Evolutionary conservation across 2,888 invertebrate genomes (phyloP), one percentile per base, ranked within the genome.

Genomic region (Carpatolechia fugitivella): DNA sequence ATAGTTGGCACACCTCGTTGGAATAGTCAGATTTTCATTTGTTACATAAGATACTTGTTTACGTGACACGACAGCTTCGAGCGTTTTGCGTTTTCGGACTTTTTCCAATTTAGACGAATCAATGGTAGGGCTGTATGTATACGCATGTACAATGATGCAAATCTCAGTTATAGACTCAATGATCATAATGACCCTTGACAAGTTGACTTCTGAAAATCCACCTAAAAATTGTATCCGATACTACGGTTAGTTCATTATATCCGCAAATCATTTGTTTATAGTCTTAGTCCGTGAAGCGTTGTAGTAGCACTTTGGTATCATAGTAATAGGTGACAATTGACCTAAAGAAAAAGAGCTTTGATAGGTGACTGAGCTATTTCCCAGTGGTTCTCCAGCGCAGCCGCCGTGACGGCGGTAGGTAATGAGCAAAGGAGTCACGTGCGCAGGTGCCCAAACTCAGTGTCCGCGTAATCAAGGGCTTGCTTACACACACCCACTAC

Each of bases 401-500:
- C 52, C 41, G 40, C 41, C n/a, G n/a, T n/a, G n/a, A n/a, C n/a
- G n/a, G n/a, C n/a, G n/a, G n/a, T n/a, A 20, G 33, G 16, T 20
- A 24, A 38, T 56, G 47, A 47, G 49, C 64, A 62, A 64, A 62
- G 66, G 59, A 44, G 53, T 56, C 66, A 66, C 64, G 64, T 66
- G 67, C 60, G 56, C 58, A 33, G 31, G 50, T 31, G 59, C 29
- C 14, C 30, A 24, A 54, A 54, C 62, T 65, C 61, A 79, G 76
- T 74, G 64, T 65, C 68, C 68, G 66, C 69, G 74, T 80, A 76
- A 76, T 78, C 74, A 76, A 65, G 64, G 64, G 60, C 60, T 57
- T 65, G 69, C 74, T 66, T 72, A 74, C 72, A 72, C 60, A n/a
- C 24, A 11, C n/a, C 5, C 18, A 20, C 41, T n/a, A n/a, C n/a